phyloP scores from a whole-genome alignment of 1,140 invertebrate genomes.

The Heliconius eleuchia region DNA sequence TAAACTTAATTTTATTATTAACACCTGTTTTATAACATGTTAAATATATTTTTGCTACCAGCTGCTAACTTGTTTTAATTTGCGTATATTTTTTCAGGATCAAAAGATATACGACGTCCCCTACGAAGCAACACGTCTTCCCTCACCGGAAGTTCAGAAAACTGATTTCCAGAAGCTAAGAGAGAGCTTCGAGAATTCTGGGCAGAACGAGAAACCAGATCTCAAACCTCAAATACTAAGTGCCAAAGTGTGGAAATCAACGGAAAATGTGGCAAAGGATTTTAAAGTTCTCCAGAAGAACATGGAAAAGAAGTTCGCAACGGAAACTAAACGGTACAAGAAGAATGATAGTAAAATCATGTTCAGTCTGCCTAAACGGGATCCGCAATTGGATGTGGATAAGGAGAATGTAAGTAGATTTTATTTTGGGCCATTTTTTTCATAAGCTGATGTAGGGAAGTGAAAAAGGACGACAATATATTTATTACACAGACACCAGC shows the following conservation, averaged over 20 bases:
- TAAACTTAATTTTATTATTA: too few species aligned
- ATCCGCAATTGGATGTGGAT: slow-evolving; percentile 63
- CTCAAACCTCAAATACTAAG: slow-evolving; percentile 41
- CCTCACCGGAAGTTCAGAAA: slow-evolving; percentile 47
- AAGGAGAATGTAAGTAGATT: slow-evolving; percentile 67
- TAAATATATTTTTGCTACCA: too few species aligned
- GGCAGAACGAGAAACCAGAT: slow-evolving; percentile 28
- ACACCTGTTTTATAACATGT: too few species aligned
- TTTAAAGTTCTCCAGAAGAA: slow-evolving; percentile 44
- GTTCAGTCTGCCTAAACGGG: slow-evolving; percentile 49
- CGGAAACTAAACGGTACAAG: slow-evolving; percentile 53
- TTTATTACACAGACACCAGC: too few species aligned
- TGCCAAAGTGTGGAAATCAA: slow-evolving; percentile 53
- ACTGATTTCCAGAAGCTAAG: slow-evolving; percentile 58
- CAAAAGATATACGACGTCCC: slow-evolving; percentile 73
- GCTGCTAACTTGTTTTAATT: too few species aligned
- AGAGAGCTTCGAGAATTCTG: slow-evolving; percentile 57
- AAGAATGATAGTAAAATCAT: slow-evolving; percentile 41
- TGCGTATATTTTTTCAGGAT: slow-evolving; percentile 53
- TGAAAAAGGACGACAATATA: too few species aligned
- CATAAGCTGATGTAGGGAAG: too few species aligned
- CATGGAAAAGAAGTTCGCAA: slow-evolving; percentile 54
- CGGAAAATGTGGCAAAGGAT: slow-evolving; percentile 58
- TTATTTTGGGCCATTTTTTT: not conserved
- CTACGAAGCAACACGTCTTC: slow-evolving; percentile 44